Conservation (phyloP, 2,888 invertebrate species). For the Drosophila trichaetosa region DNA sequence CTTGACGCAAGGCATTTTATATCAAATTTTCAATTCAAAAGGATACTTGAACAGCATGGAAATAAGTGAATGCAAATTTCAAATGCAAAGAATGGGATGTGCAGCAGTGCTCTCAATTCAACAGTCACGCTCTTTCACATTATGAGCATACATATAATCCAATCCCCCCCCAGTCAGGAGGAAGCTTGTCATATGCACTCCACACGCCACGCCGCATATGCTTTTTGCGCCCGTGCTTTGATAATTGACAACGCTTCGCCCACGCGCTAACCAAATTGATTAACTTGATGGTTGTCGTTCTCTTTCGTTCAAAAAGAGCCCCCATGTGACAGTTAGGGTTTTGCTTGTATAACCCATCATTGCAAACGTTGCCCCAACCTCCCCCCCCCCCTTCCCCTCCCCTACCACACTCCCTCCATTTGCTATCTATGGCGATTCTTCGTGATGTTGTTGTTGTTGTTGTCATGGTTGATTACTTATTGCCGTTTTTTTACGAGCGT, state of each 20-base stretch:
- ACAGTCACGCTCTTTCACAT: neutral
- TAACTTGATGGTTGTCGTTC: slow-evolving; percentile 27
- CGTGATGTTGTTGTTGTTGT: slow-evolving; percentile 27
- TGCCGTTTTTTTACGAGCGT: slow-evolving; percentile 37
- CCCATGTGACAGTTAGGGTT: slow-evolving; percentile 39
- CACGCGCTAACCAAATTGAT: slow-evolving; percentile 47
- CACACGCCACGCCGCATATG: neutral
- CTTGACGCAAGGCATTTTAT: no score
- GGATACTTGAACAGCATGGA: neutral
- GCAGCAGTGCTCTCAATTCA: neutral
- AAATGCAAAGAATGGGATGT: neutral
- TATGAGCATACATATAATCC: neutral
- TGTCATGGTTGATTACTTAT: slow-evolving; percentile 54
- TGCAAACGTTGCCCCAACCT: neutral
- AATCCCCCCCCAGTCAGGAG: neutral
- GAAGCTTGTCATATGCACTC: neutral
- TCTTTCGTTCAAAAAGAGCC: neutral
- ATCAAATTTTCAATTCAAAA: neutral
- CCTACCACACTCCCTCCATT: slow-evolving; percentile 16
- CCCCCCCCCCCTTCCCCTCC: neutral
- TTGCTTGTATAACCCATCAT: slow-evolving; percentile 38
- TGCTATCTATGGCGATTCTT: slow-evolving; percentile 6
- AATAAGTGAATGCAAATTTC: neutral
- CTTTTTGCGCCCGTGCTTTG: neutral
- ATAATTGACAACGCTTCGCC: slow-evolving; percentile 21